Percentiles rank a stretch among this genome's conserved stretches.
Evolutionary conservation across 2,888 invertebrate genomes (phyloP).

Genomic region (Ligdia adustata): DNA sequence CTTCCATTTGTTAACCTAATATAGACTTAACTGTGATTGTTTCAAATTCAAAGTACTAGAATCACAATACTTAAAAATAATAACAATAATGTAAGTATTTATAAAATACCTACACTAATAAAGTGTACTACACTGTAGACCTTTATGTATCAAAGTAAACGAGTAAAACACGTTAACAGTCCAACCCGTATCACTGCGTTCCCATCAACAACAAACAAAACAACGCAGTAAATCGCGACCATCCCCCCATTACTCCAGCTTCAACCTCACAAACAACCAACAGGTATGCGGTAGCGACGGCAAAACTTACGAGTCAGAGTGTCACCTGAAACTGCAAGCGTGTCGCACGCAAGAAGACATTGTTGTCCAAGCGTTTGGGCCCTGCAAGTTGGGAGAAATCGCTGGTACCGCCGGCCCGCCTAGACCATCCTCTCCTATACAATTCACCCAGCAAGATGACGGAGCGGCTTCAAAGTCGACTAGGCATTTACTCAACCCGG

Average conservation of each 20-base stretch:
- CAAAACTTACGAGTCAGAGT: slow-evolving; percentile 93
- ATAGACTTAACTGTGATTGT: no score
- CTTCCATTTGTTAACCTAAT: no score
- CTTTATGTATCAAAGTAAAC: no score
- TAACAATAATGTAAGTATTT: no score
- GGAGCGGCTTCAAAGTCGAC: slow-evolving; percentile 91
- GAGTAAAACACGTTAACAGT: no score
- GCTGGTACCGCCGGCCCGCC: slow-evolving; percentile 90
- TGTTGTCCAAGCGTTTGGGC: slow-evolving; percentile 89
- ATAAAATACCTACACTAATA: no score
- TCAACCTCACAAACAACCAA: slow-evolving; percentile 34
- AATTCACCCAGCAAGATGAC: slow-evolving; percentile 92
- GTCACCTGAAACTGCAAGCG: slow-evolving; percentile 91
- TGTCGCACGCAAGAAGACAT: slow-evolving; percentile 93
- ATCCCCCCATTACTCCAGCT: slow-evolving; percentile 10
- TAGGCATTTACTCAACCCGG: slow-evolving; percentile 89
- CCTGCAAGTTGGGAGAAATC: slow-evolving; percentile 88
- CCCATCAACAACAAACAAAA: slow-evolving; percentile 3
- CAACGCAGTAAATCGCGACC: slow-evolving; percentile 19
- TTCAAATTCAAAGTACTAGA: no score
- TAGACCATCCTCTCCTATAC: slow-evolving; percentile 90
- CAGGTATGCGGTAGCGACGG: slow-evolving; percentile 91
- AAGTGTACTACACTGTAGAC: no score
- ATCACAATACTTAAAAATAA: no score
- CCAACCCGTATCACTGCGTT: not conserved